Base-by-base conservation (phyloP, 2,113 vertebrate genomes). In the Rana temporaria region DNA sequence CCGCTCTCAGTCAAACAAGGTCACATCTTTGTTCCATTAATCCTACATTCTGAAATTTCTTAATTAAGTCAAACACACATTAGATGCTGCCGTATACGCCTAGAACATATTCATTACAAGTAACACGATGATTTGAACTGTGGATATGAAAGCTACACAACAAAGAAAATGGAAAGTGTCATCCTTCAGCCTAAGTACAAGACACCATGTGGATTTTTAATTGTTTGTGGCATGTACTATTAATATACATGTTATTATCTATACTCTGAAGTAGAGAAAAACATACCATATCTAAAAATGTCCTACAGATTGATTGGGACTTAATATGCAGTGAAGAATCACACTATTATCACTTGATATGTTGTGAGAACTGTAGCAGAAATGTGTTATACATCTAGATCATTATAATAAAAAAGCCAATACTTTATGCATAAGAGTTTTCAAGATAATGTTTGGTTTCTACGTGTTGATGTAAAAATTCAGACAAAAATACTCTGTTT, bases 11-110 rank as follows among this genome's bases (percentile, higher is more conserved):
- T 26, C 32, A 20, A 34, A 34, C 24, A 17, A 30, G 64, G 64
- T 67, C 64, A 67, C 64, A 67, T 67, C 64, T 38, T 67, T 67
- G 15, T 67, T 67, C 30, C 64, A 67, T 67, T 34, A 67, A 32
- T 38, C 64, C 64, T 67, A 16, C 18, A 67, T 34, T 67, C 26
- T 34, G 64, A 67, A 34, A 26, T 26, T 38, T 34, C 24, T 67
- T 67, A 67, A 67, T 67, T 67, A 67, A 67, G 64, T 67, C 24
- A 32, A 63, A 63, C 64, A 34, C 30, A 67, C 32, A 34, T 67
- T 67, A 67, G 22, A 67, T 5, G 15, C 16, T 34, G 64, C 64
- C 14, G 4, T 34, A 18, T 24, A 67, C 6, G 64, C 14, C 18
- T 34, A 32, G 26, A 26, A 67, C 14, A 8, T 67, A 15, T 34